A percentile compares a stretch with the other conserved stretches of the same genome.
Conservation (phyloP, 2,113 vertebrate species). For the Eulemur macaco region DNA sequence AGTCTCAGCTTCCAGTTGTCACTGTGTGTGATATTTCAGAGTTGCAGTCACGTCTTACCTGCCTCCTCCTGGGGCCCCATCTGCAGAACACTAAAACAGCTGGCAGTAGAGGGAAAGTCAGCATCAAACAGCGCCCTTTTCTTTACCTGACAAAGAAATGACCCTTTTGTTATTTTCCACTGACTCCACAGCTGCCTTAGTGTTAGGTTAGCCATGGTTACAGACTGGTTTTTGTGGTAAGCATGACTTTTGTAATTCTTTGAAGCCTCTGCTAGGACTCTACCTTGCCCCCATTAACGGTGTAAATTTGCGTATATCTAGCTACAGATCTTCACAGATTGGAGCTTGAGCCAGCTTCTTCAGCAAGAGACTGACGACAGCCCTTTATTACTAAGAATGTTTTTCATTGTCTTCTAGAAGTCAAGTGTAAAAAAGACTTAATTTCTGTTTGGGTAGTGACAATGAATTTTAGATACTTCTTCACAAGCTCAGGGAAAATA, state of each 20-base stretch:
- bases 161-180: neutral
- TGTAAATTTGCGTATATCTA: neutral
- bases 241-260: neutral
- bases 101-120: neutral
- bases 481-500: neutral
- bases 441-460: slow-evolving; percentile 32
- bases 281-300: neutral
- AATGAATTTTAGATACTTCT: neutral
- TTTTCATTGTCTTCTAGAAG: slow-evolving; percentile 15
- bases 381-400: neutral
- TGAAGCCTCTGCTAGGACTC: neutral
- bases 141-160: neutral
- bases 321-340: neutral
- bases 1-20: neutral
- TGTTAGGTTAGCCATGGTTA: neutral
- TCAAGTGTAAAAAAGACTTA: neutral
- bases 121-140: neutral
- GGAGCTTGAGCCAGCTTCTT: neutral
- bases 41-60: neutral
- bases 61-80: neutral
- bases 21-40: neutral
- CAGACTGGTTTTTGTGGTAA: slow-evolving; percentile 33
- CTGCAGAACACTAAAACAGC: neutral
- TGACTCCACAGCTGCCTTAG: neutral
- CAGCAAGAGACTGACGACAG: neutral